These are phyloP conservation scores for Catonia carolina DNA, from an alignment of 2,888 invertebrate species.

Conservation along the genomic window DNA sequence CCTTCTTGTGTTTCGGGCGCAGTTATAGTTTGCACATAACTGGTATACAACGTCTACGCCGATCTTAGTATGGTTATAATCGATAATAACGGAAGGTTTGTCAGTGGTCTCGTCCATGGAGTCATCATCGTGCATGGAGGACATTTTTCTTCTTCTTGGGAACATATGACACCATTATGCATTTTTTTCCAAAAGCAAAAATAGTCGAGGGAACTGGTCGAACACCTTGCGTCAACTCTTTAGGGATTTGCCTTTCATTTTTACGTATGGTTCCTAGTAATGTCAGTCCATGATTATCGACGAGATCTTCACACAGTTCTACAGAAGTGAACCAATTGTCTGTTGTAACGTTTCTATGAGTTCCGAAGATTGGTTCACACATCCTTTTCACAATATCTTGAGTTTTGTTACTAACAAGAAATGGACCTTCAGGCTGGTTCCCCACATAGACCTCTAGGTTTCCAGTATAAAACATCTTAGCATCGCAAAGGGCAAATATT, in stretches of 20 bases:
- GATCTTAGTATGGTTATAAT: not conserved
- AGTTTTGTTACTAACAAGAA: constrained; percentile 22
- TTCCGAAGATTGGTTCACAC: constrained; percentile 23
- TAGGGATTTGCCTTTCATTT: constrained; percentile 23
- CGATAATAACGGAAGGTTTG: not conserved
- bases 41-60: not conserved
- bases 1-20: not conserved
- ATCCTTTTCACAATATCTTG: constrained; percentile 26
- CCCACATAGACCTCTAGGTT: constrained; percentile 30
- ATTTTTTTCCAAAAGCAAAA: constrained; percentile 14
- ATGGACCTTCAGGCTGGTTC: constrained; percentile 27
- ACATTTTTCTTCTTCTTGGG: constrained; percentile 10
- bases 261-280: constrained; percentile 22
- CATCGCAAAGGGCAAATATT: constrained; percentile 33
- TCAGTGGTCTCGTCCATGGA: not conserved
- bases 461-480: constrained; percentile 21
- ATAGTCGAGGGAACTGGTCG: not conserved
- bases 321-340: constrained; percentile 35
- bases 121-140: not conserved
- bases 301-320: constrained; percentile 21
- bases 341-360: constrained; percentile 35
- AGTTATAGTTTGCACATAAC: not conserved
- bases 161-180: constrained; percentile 16
- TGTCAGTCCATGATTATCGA: constrained; percentile 19
- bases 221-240: constrained; percentile 2